Conservation (phyloP, 2,888 invertebrate species). For the Ceriagrion tenellum region DNA sequence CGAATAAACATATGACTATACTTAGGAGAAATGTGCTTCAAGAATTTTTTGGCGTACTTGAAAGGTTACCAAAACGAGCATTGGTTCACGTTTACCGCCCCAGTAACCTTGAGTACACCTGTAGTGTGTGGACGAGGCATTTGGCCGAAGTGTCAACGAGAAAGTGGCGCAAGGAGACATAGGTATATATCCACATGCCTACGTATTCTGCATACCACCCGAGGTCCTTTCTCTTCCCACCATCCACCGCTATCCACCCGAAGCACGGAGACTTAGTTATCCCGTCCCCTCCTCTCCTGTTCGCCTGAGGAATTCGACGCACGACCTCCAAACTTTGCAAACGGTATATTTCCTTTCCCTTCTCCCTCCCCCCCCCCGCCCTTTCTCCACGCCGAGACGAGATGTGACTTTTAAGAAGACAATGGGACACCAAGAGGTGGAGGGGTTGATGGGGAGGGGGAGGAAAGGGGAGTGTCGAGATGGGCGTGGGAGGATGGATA, state of each 20-base stretch:
- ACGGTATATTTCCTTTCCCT: background rate
- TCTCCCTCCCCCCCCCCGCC: too few species aligned
- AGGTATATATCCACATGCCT: background rate
- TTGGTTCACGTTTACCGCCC: too few species aligned
- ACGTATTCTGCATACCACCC: background rate
- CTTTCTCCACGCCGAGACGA: background rate
- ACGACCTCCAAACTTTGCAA: constrained; percentile 21
- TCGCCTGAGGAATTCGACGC: background rate
- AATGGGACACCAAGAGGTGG: background rate
- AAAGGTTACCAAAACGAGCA: too few species aligned
- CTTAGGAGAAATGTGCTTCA: too few species aligned
- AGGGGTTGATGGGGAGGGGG: too few species aligned
- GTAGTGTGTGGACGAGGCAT: too few species aligned
- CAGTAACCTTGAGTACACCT: too few species aligned
- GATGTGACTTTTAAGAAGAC: constrained; percentile 11
- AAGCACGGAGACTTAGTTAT: too few species aligned
- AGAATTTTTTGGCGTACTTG: too few species aligned
- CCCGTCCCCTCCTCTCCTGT: background rate
- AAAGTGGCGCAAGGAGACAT: background rate
- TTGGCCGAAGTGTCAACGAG: background rate
- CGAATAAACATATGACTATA: too few species aligned
- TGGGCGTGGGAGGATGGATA: background rate
- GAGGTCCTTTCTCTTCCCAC: background rate
- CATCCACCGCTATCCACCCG: background rate
- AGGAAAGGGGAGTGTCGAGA: background rate